These are phyloP conservation scores for Sebastes alutus DNA, from an alignment of 2,797 vertebrate genomes.

Conservation along the genomic window DNA sequence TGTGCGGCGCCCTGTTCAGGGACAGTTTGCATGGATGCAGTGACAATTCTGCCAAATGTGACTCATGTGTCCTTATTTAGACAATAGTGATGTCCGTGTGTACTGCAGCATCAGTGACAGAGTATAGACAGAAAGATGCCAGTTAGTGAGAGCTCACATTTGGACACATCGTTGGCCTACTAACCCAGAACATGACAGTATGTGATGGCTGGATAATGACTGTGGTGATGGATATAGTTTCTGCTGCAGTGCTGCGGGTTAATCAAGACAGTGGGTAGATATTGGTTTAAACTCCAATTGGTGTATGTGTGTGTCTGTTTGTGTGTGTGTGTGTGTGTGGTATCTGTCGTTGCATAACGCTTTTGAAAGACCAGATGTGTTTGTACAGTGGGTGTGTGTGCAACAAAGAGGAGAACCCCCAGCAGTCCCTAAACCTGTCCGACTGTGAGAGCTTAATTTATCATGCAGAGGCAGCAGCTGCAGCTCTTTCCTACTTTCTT, in stretches of 20 bases:
- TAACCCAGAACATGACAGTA: constrained; percentile 8
- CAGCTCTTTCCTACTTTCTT: constrained; percentile 51
- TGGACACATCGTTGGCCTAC: constrained; percentile 7
- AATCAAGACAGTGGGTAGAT: neutral
- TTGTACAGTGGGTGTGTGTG: neutral
- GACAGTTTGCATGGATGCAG: neutral
- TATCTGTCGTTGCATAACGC: neutral
- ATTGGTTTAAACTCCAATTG: constrained; percentile 13
- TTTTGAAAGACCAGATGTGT: neutral
- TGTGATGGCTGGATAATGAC: constrained; percentile 7
- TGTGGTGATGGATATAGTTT: constrained; percentile 20
- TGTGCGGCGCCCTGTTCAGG: neutral
- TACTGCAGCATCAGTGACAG: constrained; percentile 24
- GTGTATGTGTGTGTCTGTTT: neutral
- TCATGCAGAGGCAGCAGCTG: constrained; percentile 78
- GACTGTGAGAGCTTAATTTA: constrained; percentile 72
- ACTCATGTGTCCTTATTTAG: constrained; percentile 7
- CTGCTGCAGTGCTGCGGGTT: constrained; percentile 24
- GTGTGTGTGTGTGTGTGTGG: neutral
- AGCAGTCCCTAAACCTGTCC: constrained; percentile 54
- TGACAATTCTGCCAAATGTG: constrained; percentile 17
- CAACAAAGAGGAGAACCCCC: constrained; percentile 34
- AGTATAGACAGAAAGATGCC: neutral
- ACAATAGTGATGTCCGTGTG: neutral
- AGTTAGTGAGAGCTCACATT: constrained; percentile 9